Evolutionary conservation across 2,797 vertebrate species (phyloP).

Genomic region (Stomatorhinus walkeri): DNA sequence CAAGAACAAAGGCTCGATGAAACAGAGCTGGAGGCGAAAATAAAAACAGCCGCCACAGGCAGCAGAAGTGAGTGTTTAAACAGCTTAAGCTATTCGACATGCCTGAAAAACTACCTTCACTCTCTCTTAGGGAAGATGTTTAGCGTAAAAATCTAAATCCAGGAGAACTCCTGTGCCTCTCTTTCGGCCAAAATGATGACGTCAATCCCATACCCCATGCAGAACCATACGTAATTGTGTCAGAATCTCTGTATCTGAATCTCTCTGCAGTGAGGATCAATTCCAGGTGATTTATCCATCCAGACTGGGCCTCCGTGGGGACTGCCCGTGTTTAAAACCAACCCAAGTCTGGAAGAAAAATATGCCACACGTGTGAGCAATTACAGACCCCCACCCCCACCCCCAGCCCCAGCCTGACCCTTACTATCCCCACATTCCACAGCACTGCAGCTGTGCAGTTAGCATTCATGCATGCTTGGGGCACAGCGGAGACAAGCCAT

Average conservation of each 20-base stretch:
- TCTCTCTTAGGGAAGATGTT: neutral
- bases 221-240: neutral
- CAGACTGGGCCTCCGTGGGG: neutral
- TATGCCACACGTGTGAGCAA: conserved; percentile 36
- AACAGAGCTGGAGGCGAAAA: neutral
- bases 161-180: neutral
- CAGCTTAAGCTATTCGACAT: neutral
- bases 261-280: neutral
- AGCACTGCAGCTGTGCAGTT: conserved; percentile 4
- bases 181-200: neutral
- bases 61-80: neutral
- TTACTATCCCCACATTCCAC: conserved; percentile 24
- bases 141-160: neutral
- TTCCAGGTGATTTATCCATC: conserved; percentile 11
- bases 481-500: neutral
- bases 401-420: neutral
- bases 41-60: neutral
- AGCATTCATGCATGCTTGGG: neutral
- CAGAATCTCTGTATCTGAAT: neutral
- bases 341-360: conserved; percentile 29
- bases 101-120: neutral
- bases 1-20: neutral
- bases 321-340: conserved; percentile 13
- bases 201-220: neutral
- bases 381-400: conserved; percentile 19